Conservation (phyloP, 2,113 vertebrate species). For the Taurulus bubalis region DNA sequence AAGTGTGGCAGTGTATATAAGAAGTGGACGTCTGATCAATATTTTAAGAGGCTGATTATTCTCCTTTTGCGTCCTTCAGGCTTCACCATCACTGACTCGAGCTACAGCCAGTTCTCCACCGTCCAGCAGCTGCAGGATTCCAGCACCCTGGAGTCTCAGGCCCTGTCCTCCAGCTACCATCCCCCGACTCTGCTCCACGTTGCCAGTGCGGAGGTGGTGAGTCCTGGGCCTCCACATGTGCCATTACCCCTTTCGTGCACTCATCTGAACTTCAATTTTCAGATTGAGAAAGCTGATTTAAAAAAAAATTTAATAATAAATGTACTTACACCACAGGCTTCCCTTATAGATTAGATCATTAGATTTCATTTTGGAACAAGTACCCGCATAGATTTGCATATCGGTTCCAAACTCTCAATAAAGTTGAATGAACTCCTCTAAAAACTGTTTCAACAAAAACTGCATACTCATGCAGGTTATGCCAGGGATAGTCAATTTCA, state of each 20-base stretch:
- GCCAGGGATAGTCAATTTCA: too few relatives aligned
- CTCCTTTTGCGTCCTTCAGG: slow-evolving; percentile 74
- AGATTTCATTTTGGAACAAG: not conserved
- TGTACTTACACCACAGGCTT: not conserved
- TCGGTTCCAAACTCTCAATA: not conserved
- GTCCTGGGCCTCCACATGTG: slow-evolving; percentile 9
- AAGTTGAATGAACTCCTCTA: not conserved
- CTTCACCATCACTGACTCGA: slow-evolving; percentile 89
- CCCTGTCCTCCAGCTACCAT: slow-evolving; percentile 93
- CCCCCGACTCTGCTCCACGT: slow-evolving; percentile 90
- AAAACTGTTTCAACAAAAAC: not conserved
- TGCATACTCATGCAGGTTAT: too few relatives aligned
- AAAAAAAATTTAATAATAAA: too few relatives aligned
- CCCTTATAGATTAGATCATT: not conserved
- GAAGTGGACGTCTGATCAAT: not conserved
- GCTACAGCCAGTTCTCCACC: slow-evolving; percentile 90
- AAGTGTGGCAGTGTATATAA: not conserved
- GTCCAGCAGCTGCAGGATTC: slow-evolving; percentile 98
- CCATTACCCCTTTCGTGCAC: not conserved
- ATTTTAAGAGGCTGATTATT: not conserved
- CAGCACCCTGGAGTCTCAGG: slow-evolving; percentile 96
- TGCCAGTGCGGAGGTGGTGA: slow-evolving; percentile 84
- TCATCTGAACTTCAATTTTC: not conserved
- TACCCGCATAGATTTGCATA: slow-evolving; percentile 12
- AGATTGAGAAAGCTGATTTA: not conserved